Conservation (phyloP, 2,113 vertebrate species). For the Perca fluviatilis region DNA sequence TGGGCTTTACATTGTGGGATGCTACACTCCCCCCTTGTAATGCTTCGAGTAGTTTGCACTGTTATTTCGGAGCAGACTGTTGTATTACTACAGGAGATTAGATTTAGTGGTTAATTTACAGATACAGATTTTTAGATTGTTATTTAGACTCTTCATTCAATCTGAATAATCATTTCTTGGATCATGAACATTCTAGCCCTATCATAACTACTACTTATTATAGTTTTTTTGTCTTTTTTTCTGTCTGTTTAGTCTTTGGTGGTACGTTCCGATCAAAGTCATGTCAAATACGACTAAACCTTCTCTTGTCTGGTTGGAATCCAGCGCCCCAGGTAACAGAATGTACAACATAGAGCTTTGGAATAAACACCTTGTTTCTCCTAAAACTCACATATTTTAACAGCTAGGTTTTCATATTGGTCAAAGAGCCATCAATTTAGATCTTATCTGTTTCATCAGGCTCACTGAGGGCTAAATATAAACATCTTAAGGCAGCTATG, state of each 20-base stretch:
- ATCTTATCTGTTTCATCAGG: not conserved
- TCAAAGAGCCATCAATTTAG: not conserved
- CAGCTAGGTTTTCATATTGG: not conserved
- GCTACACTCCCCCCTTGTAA: too few species aligned
- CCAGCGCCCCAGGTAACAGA: conserved; percentile 33
- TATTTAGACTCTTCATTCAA: not conserved
- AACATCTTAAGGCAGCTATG: not conserved
- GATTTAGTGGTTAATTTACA: not conserved
- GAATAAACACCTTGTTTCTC: not conserved
- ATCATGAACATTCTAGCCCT: not conserved
- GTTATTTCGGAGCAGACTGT: too few species aligned
- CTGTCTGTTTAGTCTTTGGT: conserved; percentile 81
- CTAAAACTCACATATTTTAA: not conserved
- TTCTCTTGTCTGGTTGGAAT: conserved; percentile 3
- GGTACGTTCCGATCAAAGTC: conserved; percentile 85
- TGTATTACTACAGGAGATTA: not conserved
- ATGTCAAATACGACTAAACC: not conserved
- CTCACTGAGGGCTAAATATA: not conserved
- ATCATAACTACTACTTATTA: not conserved
- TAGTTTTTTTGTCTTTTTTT: not conserved
- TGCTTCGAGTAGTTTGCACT: too few species aligned
- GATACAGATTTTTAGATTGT: not conserved
- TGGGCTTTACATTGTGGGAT: too few species aligned
- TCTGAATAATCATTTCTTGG: not conserved
- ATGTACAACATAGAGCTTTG: not conserved